phyloP scores from a whole-genome alignment of 2,797 vertebrate species.

The Lithobates pipiens region DNA sequence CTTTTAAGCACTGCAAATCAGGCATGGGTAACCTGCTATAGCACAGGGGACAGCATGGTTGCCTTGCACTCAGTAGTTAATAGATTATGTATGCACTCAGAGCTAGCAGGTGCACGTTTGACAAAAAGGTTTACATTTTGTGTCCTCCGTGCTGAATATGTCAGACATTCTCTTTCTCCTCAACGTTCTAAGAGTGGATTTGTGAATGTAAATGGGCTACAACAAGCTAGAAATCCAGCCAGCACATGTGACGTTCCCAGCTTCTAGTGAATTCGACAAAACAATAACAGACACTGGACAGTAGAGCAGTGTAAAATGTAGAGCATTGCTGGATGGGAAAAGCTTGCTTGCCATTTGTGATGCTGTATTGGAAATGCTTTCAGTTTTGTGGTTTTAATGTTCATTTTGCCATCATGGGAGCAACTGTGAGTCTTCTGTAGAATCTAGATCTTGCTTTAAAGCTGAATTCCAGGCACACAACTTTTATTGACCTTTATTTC shows the following conservation, averaged over 20 bases:
- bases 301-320: neutral
- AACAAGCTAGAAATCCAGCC: neutral
- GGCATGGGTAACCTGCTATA: neutral
- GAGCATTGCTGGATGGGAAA: neutral
- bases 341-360: neutral
- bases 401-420: neutral
- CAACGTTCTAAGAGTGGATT: neutral
- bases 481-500: no score
- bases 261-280: neutral
- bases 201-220: neutral
- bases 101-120: no score
- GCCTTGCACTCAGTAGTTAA: neutral
- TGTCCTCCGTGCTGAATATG: neutral
- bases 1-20: no score
- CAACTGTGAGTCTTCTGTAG: neutral
- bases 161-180: neutral
- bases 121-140: neutral
- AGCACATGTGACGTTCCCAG: neutral
- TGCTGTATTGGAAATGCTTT: neutral
- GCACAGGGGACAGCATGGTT: no score
- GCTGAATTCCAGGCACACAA: no score
- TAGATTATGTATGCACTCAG: no score
- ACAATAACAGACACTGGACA: neutral
- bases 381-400: neutral
- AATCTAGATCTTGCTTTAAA: neutral